phyloP scores from a whole-genome alignment of 2,797 vertebrate genomes.

The Tenualosa ilisha region DNA sequence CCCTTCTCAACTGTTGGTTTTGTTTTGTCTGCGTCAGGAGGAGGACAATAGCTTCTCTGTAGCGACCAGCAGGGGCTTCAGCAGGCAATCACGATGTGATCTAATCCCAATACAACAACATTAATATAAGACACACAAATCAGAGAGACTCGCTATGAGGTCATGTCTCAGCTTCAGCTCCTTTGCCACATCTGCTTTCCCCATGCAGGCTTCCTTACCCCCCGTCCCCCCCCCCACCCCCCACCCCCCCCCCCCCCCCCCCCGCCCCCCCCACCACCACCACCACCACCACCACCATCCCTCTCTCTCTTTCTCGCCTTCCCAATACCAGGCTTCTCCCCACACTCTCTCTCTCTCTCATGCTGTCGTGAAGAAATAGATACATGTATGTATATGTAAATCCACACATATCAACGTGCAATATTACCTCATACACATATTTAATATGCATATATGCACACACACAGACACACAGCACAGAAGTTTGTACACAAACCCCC shows the following conservation, averaged over 20 bases:
- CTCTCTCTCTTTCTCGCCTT: too few species aligned
- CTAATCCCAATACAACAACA: slow-evolving; percentile 33
- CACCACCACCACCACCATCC: too few species aligned
- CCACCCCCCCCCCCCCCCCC: too few species aligned
- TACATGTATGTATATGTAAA: not conserved
- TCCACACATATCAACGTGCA: not conserved
- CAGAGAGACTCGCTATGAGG: slow-evolving; percentile 57
- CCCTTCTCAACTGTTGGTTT: not conserved
- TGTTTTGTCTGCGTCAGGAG: slow-evolving; percentile 6
- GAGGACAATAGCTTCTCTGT: slow-evolving; percentile 32
- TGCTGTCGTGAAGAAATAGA: slow-evolving; percentile 32
- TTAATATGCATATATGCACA: not conserved
- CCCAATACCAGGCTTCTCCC: not conserved
- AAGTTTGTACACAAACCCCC: too few species aligned
- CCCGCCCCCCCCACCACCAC: too few species aligned
- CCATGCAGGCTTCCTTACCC: not conserved
- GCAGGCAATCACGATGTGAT: slow-evolving; percentile 38
- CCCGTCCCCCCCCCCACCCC: too few species aligned
- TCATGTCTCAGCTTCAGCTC: slow-evolving; percentile 47
- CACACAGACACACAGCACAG: not conserved
- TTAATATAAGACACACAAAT: slow-evolving; percentile 56
- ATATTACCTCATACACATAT: not conserved
- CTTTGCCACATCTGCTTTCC: not conserved
- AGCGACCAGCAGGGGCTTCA: not conserved
- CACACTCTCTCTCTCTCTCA: not conserved